These are phyloP conservation scores for Octopus bimaculoides DNA, from an alignment of 1,140 invertebrate species.

Conservation along the genomic window DNA sequence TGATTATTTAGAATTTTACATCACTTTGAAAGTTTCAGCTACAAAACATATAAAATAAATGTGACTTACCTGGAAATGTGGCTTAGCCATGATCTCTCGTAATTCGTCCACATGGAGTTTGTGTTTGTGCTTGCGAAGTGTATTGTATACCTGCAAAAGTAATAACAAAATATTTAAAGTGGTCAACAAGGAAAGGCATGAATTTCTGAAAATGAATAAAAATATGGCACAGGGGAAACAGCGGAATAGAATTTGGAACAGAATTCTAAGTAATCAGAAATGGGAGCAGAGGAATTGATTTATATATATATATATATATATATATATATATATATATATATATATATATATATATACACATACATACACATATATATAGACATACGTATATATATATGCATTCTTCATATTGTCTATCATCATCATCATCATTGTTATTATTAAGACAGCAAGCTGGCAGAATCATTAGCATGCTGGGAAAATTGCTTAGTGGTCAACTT, in stretches of 20 bases:
- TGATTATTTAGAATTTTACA: too few relatives aligned
- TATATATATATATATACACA: neutral
- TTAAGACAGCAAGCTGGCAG: too few relatives aligned
- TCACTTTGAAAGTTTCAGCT: too few relatives aligned
- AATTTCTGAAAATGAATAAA: too few relatives aligned
- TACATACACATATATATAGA: neutral
- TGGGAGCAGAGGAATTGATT: neutral
- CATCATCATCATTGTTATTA: too few relatives aligned
- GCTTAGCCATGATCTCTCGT: constrained; percentile 11
- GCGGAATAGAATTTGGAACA: too few relatives aligned
- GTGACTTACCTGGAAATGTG: constrained; percentile 10
- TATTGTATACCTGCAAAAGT: constrained; percentile 6
- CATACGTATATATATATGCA: neutral
- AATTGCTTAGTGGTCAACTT: too few relatives aligned
- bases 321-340: constrained; percentile 4
- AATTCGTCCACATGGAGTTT: constrained; percentile 10
- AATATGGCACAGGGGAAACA: too few relatives aligned
- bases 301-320: neutral
- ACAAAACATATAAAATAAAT: neutral
- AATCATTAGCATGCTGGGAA: too few relatives aligned
- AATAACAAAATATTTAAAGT: neutral
- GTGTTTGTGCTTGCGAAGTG: constrained; percentile 11
- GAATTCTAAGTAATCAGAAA: neutral
- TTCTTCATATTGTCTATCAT: too few relatives aligned
- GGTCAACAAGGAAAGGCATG: too few relatives aligned